Evolutionary conservation across 92 coral and sea anemone genomes (phyloP).

Genomic region (Parazoanthus atlanticus): DNA sequence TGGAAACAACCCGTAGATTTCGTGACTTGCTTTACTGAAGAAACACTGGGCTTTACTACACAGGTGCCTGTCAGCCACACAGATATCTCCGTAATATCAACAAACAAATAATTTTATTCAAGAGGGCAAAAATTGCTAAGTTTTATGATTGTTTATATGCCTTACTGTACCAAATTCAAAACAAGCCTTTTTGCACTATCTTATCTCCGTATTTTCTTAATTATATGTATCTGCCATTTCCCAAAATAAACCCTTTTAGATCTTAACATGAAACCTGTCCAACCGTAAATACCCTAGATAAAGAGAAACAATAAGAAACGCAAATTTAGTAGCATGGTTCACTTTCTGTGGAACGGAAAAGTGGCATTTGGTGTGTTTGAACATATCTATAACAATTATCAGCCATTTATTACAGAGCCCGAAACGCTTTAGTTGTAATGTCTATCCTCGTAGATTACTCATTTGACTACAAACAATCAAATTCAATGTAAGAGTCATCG

Average conservation of each 20-base stretch:
- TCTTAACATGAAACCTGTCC: conserved; percentile 6
- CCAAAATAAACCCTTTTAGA: not conserved
- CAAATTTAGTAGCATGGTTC: not conserved
- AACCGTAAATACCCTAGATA: not conserved
- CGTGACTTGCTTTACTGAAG: not conserved
- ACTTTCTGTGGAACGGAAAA: not conserved
- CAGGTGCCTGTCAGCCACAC: conserved; percentile 19
- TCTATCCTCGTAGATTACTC: not conserved
- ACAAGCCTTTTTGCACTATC: not conserved
- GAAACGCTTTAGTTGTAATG: not conserved
- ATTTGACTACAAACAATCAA: not conserved
- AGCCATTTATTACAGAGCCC: not conserved
- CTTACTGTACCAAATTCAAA: not conserved
- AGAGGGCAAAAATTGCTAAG: not conserved
- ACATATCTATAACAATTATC: not conserved
- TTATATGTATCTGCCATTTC: not conserved
- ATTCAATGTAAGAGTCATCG: not conserved
- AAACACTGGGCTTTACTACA: not conserved
- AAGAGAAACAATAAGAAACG: not conserved
- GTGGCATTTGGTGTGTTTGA: not conserved
- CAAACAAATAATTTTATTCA: not conserved
- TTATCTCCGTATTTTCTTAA: not conserved
- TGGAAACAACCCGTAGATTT: conserved; percentile 3
- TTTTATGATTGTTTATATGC: not conserved
- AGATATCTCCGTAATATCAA: not conserved